phyloP scores from a whole-genome alignment of 2,888 invertebrate species.

The Chymomyza fuscimana region DNA sequence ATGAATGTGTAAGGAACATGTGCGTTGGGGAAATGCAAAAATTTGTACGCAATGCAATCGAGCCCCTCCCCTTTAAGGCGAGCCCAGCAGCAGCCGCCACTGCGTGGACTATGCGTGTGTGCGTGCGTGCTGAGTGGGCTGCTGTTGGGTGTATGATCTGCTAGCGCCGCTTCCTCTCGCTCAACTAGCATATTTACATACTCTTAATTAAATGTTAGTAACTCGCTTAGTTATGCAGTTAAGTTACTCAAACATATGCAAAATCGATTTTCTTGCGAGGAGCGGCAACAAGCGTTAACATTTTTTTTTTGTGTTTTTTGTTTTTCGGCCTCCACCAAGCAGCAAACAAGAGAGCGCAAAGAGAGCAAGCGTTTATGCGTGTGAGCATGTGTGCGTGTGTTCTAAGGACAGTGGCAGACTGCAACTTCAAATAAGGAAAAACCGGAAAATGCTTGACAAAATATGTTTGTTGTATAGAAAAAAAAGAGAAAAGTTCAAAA shows the following conservation, averaged over 20 bases:
- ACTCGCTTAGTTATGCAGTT: conserved; percentile 54
- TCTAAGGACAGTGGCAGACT: conserved; percentile 51
- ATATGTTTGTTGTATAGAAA: conserved; percentile 33
- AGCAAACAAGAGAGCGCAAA: conserved; percentile 25
- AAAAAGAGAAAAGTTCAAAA: conserved; percentile 46
- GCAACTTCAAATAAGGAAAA: conserved; percentile 71
- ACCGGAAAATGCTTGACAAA: conserved; percentile 68
- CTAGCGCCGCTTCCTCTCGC: conserved; percentile 18
- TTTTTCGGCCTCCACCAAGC: conserved; percentile 41
- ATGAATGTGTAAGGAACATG: conserved; percentile 30
- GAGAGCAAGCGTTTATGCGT: conserved; percentile 24
- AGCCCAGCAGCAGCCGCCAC: conserved; percentile 20
- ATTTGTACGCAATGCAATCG: conserved; percentile 50
- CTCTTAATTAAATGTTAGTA: conserved; percentile 46
- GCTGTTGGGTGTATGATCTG: conserved; percentile 27
- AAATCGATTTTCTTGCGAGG: conserved; percentile 74
- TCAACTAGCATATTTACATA: conserved; percentile 27
- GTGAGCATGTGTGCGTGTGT: conserved; percentile 28
- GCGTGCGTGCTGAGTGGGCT: conserved; percentile 13
- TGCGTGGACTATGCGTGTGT: conserved; percentile 10
- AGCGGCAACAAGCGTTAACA: conserved; percentile 64
- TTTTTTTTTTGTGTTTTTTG: conserved; percentile 16
- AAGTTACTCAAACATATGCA: conserved; percentile 38
- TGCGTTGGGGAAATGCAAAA: conserved; percentile 45
- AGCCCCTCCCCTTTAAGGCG: conserved; percentile 50